These are phyloP conservation scores for Phylloscopus whistleri DNA, from an alignment of 2,113 vertebrate species.

Conservation along the genomic window DNA sequence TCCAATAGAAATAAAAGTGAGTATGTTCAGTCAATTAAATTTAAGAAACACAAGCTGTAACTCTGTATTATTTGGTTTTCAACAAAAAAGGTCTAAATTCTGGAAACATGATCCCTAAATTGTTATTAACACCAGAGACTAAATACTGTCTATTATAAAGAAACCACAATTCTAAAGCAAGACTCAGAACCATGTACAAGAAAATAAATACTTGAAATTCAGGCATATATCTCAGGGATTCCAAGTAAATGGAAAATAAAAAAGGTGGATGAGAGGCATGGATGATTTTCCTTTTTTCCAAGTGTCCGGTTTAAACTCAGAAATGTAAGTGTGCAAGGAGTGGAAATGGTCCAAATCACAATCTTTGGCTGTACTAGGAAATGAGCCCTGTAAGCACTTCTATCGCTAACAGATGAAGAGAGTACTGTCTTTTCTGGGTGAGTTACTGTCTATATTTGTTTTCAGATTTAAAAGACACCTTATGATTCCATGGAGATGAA, in stretches of 20 bases:
- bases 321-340: background rate
- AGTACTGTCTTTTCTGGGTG: background rate
- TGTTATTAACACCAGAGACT: background rate
- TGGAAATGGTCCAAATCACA: rapidly evolving
- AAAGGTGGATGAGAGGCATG: background rate
- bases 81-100: background rate
- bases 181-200: background rate
- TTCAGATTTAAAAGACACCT: background rate
- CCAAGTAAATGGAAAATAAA: background rate
- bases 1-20: background rate
- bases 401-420: background rate
- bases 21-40: background rate
- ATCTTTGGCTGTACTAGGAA: background rate
- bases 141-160: background rate
- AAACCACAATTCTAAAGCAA: background rate
- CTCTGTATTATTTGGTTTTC: background rate
- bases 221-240: background rate
- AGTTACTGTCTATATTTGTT: background rate
- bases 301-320: background rate
- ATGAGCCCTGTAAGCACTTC: background rate
- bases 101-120: background rate
- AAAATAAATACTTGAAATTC: rapidly evolving
- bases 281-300: background rate
- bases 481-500: background rate
- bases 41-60: rapidly evolving